Percentiles rank a stretch among this genome's conserved stretches.
Conservation (phyloP, 2,113 vertebrate species). For the Eulemur macaco region DNA sequence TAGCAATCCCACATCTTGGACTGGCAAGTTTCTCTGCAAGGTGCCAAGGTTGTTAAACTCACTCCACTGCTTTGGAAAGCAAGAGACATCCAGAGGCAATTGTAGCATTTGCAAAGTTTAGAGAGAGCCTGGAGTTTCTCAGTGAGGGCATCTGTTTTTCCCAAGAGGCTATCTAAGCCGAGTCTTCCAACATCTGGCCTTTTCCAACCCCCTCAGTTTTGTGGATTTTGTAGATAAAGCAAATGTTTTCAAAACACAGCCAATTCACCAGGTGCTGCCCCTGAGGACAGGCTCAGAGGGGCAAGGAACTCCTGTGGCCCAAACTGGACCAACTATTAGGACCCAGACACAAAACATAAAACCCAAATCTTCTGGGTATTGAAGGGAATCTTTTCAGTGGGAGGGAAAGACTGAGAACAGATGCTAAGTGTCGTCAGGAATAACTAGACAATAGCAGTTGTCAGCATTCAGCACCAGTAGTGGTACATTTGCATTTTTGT, state of each 20-base stretch:
- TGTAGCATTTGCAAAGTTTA: conserved; percentile 41
- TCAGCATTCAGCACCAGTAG: not conserved
- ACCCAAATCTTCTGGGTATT: not conserved
- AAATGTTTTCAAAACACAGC: conserved; percentile 27
- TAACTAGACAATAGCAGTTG: not conserved
- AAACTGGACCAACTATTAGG: not conserved
- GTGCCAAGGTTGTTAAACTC: conserved; percentile 57
- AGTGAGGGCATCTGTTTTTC: conserved; percentile 24
- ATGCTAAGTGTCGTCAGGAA: not conserved
- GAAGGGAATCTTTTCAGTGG: conserved; percentile 32
- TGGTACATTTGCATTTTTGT: not conserved
- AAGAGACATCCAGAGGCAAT: conserved; percentile 14
- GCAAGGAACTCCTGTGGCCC: not conserved
- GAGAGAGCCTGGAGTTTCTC: not conserved
- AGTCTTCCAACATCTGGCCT: conserved; percentile 24
- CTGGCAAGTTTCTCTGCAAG: not conserved
- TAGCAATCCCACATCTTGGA: conserved; percentile 52
- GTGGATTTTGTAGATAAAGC: conserved; percentile 49
- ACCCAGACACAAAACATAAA: conserved; percentile 22
- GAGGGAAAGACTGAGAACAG: conserved; percentile 24
- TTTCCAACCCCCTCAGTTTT: conserved; percentile 11
- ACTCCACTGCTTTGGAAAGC: conserved; percentile 43
- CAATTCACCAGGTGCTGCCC: not conserved
- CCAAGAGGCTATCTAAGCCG: conserved; percentile 14
- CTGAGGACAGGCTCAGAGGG: not conserved